Evolutionary conservation across 2,888 invertebrate species (phyloP).

Genomic region (Volucella bombylans): DNA sequence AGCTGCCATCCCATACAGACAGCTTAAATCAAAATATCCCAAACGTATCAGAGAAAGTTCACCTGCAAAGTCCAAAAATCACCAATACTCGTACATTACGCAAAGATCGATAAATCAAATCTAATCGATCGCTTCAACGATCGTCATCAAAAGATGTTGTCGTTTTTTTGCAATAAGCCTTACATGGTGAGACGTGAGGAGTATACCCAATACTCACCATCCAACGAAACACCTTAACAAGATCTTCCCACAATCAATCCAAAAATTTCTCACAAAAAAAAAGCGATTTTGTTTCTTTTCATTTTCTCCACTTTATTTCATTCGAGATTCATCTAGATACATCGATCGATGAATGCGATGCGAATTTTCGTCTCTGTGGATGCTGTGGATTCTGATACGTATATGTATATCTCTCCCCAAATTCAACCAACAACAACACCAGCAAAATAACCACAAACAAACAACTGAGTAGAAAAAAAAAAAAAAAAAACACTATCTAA

Average conservation of each 20-base stretch:
- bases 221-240: slow-evolving; percentile 34
- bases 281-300: slow-evolving; percentile 19
- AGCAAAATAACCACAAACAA: slow-evolving; percentile 44
- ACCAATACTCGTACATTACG: background rate
- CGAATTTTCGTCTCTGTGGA: slow-evolving; percentile 44
- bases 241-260: slow-evolving; percentile 36
- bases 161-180: slow-evolving; percentile 38
- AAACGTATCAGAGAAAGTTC: slow-evolving; percentile 1
- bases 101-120: slow-evolving; percentile 44
- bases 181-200: slow-evolving; percentile 45
- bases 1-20: too few relatives aligned
- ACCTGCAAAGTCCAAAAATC: background rate
- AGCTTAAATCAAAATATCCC: too few relatives aligned
- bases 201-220: slow-evolving; percentile 36
- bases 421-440: slow-evolving; percentile 2
- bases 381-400: slow-evolving; percentile 27
- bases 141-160: slow-evolving; percentile 7
- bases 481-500: slow-evolving; percentile 43
- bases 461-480: slow-evolving; percentile 36
- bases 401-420: slow-evolving; percentile 2
- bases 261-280: background rate
- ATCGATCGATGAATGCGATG: slow-evolving; percentile 34
- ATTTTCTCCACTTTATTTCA: slow-evolving; percentile 44
- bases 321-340: slow-evolving; percentile 71
- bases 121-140: slow-evolving; percentile 48